phyloP scores from a whole-genome alignment of 2,888 invertebrate genomes.

The Caenorhabditis panamensis region DNA sequence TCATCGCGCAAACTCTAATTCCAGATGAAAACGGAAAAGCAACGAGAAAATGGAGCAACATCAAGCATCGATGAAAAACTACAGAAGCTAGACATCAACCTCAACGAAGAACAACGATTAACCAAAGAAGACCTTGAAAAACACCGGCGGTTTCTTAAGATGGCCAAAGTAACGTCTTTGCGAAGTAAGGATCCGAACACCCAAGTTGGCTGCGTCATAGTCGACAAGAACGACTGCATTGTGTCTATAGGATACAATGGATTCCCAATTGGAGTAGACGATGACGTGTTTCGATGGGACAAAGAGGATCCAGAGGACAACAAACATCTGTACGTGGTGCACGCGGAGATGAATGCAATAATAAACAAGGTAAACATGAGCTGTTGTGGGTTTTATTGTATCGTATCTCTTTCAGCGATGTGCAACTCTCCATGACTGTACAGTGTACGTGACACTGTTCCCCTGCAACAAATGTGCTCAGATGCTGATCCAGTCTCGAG shows the following conservation, averaged over 20 bases:
- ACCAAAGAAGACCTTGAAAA: constrained; percentile 2
- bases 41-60: too few species aligned
- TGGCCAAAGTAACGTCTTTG: constrained; percentile 61
- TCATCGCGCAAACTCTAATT: background rate
- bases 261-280: constrained; percentile 91
- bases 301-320: constrained; percentile 84
- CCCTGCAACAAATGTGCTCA: constrained; percentile 99
- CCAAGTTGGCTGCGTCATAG: constrained; percentile 91
- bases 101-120: background rate
- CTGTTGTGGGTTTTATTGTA: background rate
- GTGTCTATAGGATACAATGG: constrained; percentile 96
- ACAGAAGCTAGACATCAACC: constrained; percentile 11
- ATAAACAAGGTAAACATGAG: constrained; percentile 86
- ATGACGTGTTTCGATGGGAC: constrained; percentile 93
- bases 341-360: constrained; percentile 98
- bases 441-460: constrained; percentile 92
- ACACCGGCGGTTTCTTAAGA: constrained; percentile 38
- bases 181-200: constrained; percentile 69
- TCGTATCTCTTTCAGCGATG: constrained; percentile 68
- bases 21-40: background rate
- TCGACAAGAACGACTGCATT: constrained; percentile 90
- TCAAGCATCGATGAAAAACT: background rate
- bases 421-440: constrained; percentile 86
- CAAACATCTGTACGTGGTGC: constrained; percentile 86
- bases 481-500: constrained; percentile 82